A percentile compares a stretch with the other conserved stretches of the same genome.
Conservation (phyloP, 2,888 invertebrate species). For the Lasioglossum calceatum region DNA sequence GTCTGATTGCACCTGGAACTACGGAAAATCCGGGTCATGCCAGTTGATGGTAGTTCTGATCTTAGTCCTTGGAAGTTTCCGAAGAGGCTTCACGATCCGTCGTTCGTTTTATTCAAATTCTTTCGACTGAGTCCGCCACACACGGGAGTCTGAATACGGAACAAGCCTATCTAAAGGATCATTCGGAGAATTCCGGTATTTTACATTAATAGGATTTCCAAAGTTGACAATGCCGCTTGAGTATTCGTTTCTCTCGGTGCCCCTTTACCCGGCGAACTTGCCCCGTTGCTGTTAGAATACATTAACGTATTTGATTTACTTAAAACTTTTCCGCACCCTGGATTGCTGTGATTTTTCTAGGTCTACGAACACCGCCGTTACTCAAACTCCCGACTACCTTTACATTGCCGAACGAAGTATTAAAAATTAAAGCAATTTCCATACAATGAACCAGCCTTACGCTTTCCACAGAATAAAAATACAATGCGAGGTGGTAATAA, state of each 20-base stretch:
- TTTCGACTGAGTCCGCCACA: constrained; percentile 9
- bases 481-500: not conserved
- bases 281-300: constrained; percentile 57
- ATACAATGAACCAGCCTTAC: not conserved
- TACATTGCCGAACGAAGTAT: not conserved
- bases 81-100: constrained; percentile 19
- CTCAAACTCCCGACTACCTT: not conserved
- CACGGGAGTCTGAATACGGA: constrained; percentile 13
- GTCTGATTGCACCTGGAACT: not conserved
- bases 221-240: constrained; percentile 64
- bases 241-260: constrained; percentile 52
- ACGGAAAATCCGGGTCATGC: constrained; percentile 37
- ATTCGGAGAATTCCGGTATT: constrained; percentile 59
- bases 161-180: constrained; percentile 57
- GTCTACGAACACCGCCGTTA: not conserved
- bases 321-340: constrained; percentile 41
- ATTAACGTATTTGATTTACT: constrained; percentile 58
- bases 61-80: constrained; percentile 46
- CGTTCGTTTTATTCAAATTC: constrained; percentile 63
- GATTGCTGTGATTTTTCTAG: constrained; percentile 11
- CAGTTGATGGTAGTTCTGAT: constrained; percentile 44
- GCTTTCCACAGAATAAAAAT: not conserved
- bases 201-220: constrained; percentile 68
- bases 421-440: not conserved
- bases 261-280: not conserved